Percentiles rank a stretch among this genome's conserved stretches.
These are phyloP conservation scores for Ctenodactylus gundi DNA, from an alignment of 2,113 vertebrate species.

Conservation along the genomic window DNA sequence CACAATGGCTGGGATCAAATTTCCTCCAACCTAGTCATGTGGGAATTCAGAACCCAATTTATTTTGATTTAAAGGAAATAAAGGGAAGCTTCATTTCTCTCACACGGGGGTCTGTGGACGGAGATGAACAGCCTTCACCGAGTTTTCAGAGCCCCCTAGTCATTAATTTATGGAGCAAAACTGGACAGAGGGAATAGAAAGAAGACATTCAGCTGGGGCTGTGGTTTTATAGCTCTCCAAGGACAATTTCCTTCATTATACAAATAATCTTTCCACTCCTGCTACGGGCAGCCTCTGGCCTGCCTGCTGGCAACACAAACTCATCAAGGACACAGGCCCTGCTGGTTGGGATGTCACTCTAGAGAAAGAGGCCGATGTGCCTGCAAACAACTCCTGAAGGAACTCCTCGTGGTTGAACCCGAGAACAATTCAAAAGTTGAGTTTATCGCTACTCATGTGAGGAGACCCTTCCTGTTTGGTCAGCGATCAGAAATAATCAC, in stretches of 20 bases:
- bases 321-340: neutral
- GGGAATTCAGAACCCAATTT: slow-evolving; percentile 62
- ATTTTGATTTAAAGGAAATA: slow-evolving; percentile 70
- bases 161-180: slow-evolving; percentile 75
- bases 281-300: slow-evolving; percentile 30
- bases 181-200: slow-evolving; percentile 43
- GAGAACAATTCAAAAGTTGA: neutral
- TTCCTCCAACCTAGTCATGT: slow-evolving; percentile 20
- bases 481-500: neutral
- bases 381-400: neutral
- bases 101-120: neutral
- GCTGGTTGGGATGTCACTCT: neutral
- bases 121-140: slow-evolving; percentile 49
- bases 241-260: slow-evolving; percentile 45
- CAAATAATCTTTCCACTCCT: slow-evolving; percentile 10
- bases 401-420: neutral
- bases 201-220: neutral
- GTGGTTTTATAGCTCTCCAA: slow-evolving; percentile 55
- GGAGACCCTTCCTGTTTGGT: neutral
- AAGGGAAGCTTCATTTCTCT: slow-evolving; percentile 60
- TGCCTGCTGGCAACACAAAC: slow-evolving; percentile 13
- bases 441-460: neutral
- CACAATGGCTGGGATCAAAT: slow-evolving; percentile 10
- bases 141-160: slow-evolving; percentile 49
- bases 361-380: neutral